phyloP scores from a whole-genome alignment of 2,113 vertebrate genomes.

The Pteropus alecto region DNA sequence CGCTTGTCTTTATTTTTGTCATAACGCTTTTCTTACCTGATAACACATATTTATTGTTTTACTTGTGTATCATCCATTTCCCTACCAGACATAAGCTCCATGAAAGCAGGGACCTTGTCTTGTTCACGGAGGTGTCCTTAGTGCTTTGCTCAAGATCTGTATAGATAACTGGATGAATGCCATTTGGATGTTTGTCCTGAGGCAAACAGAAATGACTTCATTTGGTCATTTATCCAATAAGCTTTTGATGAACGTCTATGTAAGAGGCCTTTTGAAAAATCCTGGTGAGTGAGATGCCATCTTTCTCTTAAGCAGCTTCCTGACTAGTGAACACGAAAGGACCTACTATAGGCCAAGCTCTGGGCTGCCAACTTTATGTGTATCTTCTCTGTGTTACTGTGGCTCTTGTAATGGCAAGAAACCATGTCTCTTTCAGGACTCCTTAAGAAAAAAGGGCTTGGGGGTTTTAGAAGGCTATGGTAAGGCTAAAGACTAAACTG shows the following conservation, averaged over 20 bases:
- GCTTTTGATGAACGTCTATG: background rate
- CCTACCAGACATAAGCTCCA: background rate
- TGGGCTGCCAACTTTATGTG: background rate
- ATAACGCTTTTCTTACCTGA: background rate
- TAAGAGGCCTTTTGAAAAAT: background rate
- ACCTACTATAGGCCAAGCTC: background rate
- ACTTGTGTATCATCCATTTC: background rate
- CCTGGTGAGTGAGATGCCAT: background rate
- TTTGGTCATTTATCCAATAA: conserved; percentile 1
- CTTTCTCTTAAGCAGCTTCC: background rate
- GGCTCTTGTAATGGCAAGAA: background rate
- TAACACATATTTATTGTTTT: background rate
- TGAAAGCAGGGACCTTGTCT: background rate
- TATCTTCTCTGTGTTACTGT: background rate
- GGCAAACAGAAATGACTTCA: background rate
- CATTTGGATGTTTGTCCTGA: background rate
- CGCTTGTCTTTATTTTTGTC: background rate
- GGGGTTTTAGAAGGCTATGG: background rate
- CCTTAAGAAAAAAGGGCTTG: background rate
- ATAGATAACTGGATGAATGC: background rate
- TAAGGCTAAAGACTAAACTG: background rate
- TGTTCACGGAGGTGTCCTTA: background rate
- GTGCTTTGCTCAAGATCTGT: background rate
- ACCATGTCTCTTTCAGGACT: background rate
- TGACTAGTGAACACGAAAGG: background rate